phyloP scores from a whole-genome alignment of 2,113 vertebrate genomes.

The Phaethornis superciliosus region DNA sequence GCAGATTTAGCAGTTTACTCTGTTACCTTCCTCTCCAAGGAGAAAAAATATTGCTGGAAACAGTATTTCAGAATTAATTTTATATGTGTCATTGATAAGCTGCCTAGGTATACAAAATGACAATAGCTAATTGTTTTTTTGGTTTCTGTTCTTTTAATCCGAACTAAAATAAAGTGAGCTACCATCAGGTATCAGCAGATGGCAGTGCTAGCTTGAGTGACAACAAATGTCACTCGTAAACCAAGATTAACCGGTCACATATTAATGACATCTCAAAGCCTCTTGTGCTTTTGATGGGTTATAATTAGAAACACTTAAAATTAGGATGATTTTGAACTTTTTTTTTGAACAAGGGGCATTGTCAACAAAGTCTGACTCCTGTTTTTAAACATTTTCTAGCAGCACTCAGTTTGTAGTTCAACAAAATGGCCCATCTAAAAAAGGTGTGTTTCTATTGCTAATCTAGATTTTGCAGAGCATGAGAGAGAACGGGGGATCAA shows the following conservation, averaged over 20 bases:
- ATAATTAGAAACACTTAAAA: neutral
- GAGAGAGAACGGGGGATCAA: neutral
- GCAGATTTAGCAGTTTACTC: neutral
- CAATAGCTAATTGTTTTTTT: neutral
- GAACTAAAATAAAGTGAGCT: neutral
- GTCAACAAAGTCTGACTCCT: neutral
- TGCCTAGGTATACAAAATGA: neutral
- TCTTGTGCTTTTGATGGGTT: neutral
- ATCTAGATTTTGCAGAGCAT: neutral
- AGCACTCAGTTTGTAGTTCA: neutral
- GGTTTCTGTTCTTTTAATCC: no score
- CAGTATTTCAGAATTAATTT: neutral
- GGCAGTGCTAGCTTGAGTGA: constrained; percentile 62
- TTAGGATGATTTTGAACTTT: neutral
- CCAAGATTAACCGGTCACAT: neutral
- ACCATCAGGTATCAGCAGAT: constrained; percentile 62
- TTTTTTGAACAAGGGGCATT: neutral
- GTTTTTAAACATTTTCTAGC: neutral
- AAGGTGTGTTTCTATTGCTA: neutral
- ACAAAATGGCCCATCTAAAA: neutral
- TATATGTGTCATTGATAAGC: neutral
- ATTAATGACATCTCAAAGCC: neutral
- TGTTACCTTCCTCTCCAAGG: neutral
- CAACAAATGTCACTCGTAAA: neutral
- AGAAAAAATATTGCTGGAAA: neutral